These are phyloP conservation scores for Piaya cayana DNA, from an alignment of 2,113 vertebrate species.

Conservation along the genomic window DNA sequence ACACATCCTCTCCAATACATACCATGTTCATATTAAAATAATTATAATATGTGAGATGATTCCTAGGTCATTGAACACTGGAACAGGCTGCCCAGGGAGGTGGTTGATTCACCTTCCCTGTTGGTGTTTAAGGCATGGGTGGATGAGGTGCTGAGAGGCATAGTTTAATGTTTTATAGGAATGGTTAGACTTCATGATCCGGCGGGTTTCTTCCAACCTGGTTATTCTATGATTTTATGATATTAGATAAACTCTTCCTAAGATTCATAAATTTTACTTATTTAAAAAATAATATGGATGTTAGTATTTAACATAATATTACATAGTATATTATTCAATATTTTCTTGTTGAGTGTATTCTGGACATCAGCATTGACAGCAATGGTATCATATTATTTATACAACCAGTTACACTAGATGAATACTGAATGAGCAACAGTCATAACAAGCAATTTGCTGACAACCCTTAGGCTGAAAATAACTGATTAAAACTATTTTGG, in stretches of 20 bases:
- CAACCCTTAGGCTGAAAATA: conserved; percentile 33
- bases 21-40: background rate
- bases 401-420: background rate
- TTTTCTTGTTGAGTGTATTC: background rate
- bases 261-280: background rate
- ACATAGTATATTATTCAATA: background rate
- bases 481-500: conserved; percentile 43
- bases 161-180: too few species aligned
- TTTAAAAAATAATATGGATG: background rate
- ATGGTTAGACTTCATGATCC: too few species aligned
- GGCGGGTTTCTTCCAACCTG: too few species aligned
- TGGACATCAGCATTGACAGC: background rate
- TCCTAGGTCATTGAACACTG: too few species aligned
- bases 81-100: too few species aligned
- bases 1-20: background rate
- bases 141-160: too few species aligned
- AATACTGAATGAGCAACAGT: conserved; percentile 33
- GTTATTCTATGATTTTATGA: too few species aligned
- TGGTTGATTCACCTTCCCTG: too few species aligned
- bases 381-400: background rate
- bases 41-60: background rate
- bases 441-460: conserved; percentile 10
- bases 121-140: too few species aligned
- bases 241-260: background rate
- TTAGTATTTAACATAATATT: background rate